Base-by-base conservation (phyloP, 2,888 invertebrate genomes). In the Andrena bucephala region DNA sequence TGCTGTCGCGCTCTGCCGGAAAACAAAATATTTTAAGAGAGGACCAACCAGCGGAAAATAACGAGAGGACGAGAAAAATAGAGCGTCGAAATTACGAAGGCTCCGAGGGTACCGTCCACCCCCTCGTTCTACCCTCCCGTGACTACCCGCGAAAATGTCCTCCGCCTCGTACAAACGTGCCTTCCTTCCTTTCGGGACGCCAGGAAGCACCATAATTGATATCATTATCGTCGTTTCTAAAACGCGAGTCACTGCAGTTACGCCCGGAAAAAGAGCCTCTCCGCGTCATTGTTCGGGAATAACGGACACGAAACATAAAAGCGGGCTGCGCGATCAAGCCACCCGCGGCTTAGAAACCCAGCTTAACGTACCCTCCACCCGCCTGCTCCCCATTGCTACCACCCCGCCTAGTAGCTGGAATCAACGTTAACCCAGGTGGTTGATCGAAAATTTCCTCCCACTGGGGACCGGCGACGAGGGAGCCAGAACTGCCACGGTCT, bases 271-370 rank as follows among this genome's bases (percentile, higher is more conserved):
- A 76, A 73, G 54, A 31, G 36, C 13, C 27, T 69, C 52, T 69
- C 59, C 27, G 24, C 69, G 60, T 54, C 57, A 66, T 50, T 79
- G 75, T 72, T 76, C 68, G 72, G 54, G 84, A 81, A 83, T 87
- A 87, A 88, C 82, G 82, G 85, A 86, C 85, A 84, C 87, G 85
- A 85, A 84, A 85, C 86, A 83, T 88, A 87, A 89, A 89, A 83
- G 84, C 79, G 66, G 77, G 80, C 85, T 87, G 84, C 79, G 24
- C 84, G 86, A 86, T 87, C 87, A 89, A 42, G 82, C 84, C 89
- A 72, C 71, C 78, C 81, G 86, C 84, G 86, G 87, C 84, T 85
- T 89, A 89, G 89, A 89, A 89, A 88, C 88, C 87, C 83, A 83
- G 85, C 88, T 90, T 90, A 89, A 87, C 87, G 86, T 87, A 78